These are phyloP conservation scores for Alligator mississippiensis DNA, from an alignment of 2,113 vertebrate genomes.

Conservation along the genomic window DNA sequence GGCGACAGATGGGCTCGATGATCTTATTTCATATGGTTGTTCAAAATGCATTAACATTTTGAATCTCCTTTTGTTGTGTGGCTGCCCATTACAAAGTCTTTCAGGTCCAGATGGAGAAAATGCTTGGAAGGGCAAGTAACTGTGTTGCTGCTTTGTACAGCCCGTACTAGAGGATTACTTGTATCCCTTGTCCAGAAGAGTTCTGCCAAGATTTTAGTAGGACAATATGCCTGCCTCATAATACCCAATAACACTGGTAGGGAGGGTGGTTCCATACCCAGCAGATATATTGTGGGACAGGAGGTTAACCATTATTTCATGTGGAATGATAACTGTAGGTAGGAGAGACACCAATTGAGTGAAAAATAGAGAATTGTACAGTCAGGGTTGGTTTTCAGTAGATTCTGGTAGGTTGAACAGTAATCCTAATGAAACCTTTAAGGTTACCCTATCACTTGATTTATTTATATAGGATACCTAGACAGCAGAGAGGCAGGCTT, in stretches of 20 bases:
- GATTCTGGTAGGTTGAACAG: not conserved
- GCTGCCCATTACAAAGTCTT: accelerated
- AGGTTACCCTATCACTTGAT: not conserved
- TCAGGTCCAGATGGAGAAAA: not conserved
- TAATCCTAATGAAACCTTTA: not conserved
- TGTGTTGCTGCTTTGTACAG: not conserved
- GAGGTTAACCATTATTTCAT: not conserved
- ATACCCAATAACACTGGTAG: not conserved
- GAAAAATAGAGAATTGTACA: not conserved
- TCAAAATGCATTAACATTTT: not conserved
- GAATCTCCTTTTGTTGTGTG: not conserved
- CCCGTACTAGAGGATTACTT: not conserved
- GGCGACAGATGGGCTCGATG: not conserved
- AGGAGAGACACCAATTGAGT: too few species aligned
- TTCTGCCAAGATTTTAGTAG: not conserved
- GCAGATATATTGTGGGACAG: not conserved
- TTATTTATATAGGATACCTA: accelerated
- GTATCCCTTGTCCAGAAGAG: not conserved
- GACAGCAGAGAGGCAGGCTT: not conserved
- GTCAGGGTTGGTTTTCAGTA: not conserved
- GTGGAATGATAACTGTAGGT: not conserved
- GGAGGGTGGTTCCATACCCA: not conserved
- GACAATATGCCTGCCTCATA: not conserved
- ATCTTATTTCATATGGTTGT: not conserved
- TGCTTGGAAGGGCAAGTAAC: not conserved